These are phyloP conservation scores for Chiridota heheva DNA, from an alignment of 35 echinoderm and acorn worm genomes.

Conservation along the genomic window DNA sequence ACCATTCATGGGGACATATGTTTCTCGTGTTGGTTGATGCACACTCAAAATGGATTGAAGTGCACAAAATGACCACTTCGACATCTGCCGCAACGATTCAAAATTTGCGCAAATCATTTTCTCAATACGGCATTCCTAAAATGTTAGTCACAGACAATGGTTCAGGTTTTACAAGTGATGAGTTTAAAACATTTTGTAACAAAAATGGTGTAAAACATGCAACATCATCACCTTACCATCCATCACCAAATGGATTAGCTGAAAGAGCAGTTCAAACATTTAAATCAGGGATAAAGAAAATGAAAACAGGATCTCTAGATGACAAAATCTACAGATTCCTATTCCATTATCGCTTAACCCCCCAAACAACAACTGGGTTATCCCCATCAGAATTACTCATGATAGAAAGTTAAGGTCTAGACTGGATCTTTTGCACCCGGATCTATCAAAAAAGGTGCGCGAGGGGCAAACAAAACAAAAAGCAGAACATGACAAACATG, in stretches of 20 bases:
- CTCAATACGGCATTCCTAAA: conserved; percentile 49
- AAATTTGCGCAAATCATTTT: conserved; percentile 34
- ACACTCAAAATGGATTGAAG: conserved; percentile 76
- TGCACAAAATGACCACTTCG: conserved; percentile 38
- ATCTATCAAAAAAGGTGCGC: conserved; percentile 24
- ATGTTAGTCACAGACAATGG: conserved; percentile 61
- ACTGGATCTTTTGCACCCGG: conserved; percentile 9
- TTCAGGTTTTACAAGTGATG: conserved; percentile 48
- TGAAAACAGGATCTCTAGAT: neutral
- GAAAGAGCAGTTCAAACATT: conserved; percentile 15
- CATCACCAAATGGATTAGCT: conserved; percentile 42
- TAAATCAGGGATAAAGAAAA: conserved; percentile 4
- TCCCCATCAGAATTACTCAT: conserved; percentile 51
- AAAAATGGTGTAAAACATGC: conserved; percentile 58
- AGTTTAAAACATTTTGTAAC: conserved; percentile 58
- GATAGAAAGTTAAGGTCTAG: conserved; percentile 13
- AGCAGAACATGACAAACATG: conserved; percentile 15
- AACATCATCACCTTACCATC: conserved; percentile 36
- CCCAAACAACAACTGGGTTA: conserved; percentile 57
- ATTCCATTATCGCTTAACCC: conserved; percentile 40
- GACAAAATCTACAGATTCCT: conserved; percentile 17
- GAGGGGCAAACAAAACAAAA: conserved; percentile 22
- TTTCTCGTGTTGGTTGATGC: conserved; percentile 73
- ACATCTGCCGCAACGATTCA: conserved; percentile 42
- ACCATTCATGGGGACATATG: conserved; percentile 56